These are phyloP conservation scores for Grapholita molesta DNA, from an alignment of 1,140 invertebrate genomes.

Conservation along the genomic window DNA sequence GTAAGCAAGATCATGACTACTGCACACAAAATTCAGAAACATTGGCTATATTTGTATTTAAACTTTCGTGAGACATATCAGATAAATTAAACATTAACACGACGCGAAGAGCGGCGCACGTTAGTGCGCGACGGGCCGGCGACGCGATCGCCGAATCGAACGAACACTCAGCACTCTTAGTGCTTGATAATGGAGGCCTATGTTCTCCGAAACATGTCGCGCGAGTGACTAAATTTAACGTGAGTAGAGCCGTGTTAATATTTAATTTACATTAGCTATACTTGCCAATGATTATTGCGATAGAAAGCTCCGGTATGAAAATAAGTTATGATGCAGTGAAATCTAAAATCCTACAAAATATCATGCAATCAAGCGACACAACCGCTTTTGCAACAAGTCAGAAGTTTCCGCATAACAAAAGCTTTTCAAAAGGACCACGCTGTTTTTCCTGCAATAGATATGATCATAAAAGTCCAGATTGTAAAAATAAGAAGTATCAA, in stretches of 20 bases:
- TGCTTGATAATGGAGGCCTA: no score
- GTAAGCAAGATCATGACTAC: conserved; percentile 42
- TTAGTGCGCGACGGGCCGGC: no score
- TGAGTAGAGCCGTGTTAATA: no score
- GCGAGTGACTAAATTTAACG: no score
- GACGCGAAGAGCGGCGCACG: no score
- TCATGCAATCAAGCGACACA: conserved; percentile 20
- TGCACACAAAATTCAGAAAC: conserved; percentile 37
- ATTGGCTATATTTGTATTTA: conserved; percentile 30
- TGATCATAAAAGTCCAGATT: conserved; percentile 36
- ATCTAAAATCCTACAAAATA: conserved; percentile 22
- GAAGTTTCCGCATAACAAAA: conserved; percentile 24
- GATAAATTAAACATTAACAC: no score
- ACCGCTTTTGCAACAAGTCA: conserved; percentile 26
- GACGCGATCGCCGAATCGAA: no score
- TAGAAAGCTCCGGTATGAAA: conserved; percentile 13
- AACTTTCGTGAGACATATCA: no score
- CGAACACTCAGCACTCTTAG: no score
- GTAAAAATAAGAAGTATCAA: conserved; percentile 27
- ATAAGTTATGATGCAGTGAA: conserved; percentile 26
- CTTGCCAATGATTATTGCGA: conserved; percentile 39
- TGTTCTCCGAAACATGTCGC: no score
- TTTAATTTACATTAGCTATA: conserved; percentile 40
- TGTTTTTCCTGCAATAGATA: conserved; percentile 34
- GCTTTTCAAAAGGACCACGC: conserved; percentile 25